Conservation (phyloP, 2,888 invertebrate species). For the Seladonia tumulorum region DNA sequence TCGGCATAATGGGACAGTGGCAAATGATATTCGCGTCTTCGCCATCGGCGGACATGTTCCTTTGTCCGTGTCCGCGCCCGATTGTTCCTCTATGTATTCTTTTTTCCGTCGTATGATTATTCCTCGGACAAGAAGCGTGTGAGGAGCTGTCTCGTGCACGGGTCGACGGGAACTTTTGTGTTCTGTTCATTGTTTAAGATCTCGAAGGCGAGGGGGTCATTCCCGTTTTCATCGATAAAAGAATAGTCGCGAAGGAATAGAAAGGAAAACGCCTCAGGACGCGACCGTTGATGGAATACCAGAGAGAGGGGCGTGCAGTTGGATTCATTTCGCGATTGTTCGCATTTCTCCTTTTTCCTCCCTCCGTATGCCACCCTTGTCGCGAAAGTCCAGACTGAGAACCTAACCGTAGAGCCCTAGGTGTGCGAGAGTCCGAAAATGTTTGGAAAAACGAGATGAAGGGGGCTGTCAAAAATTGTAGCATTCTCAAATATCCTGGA, state of each 20-base stretch:
- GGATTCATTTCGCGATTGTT: not conserved
- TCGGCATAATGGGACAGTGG: not conserved
- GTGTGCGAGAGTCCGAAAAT: too few relatives aligned
- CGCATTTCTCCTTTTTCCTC: not conserved
- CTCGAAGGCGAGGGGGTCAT: constrained; percentile 20
- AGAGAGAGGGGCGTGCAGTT: not conserved
- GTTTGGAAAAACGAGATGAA: too few relatives aligned
- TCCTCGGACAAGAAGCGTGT: not conserved
- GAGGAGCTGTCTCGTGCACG: not conserved
- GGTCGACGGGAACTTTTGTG: constrained; percentile 13
- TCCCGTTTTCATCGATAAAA: constrained; percentile 16
- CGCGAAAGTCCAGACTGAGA: not conserved
- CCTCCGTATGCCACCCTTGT: not conserved
- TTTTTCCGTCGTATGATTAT: not conserved
- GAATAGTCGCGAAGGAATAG: not conserved
- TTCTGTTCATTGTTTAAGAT: constrained; percentile 23
- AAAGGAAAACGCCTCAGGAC: constrained; percentile 5
- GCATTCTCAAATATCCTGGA: too few relatives aligned
- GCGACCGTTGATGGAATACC: constrained; percentile 4
- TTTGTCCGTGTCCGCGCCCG: not conserved
- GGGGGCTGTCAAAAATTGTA: too few relatives aligned
- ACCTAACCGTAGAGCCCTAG: too few relatives aligned
- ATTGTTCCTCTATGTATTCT: not conserved
- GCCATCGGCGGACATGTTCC: not conserved
- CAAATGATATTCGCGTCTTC: not conserved